These are phyloP conservation scores for Drosophila sucinea DNA, from an alignment of 1,140 invertebrate genomes.

Conservation along the genomic window DNA sequence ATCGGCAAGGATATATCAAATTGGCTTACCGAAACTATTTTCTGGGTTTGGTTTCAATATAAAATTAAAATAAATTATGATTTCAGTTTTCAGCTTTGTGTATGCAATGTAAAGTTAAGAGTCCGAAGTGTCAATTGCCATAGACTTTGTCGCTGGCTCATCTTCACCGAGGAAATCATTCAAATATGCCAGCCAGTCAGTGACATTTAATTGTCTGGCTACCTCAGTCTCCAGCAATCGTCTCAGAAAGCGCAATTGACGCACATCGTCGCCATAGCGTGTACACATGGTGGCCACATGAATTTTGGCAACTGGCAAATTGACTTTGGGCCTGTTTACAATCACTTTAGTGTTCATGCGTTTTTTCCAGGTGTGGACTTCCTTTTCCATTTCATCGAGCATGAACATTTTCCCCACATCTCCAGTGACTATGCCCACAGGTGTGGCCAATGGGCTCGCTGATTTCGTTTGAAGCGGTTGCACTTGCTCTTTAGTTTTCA, in stretches of 20 bases:
- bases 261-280: slow-evolving; percentile 52
- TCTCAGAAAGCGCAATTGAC: slow-evolving; percentile 51
- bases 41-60: neutral
- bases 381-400: slow-evolving; percentile 63
- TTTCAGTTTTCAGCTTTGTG: neutral
- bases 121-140: neutral
- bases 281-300: slow-evolving; percentile 42
- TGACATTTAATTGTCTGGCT: slow-evolving; percentile 33
- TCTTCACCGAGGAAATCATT: slow-evolving; percentile 53
- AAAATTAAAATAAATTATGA: neutral
- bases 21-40: neutral
- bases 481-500: slow-evolving; percentile 47
- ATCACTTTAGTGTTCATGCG: slow-evolving; percentile 56
- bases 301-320: slow-evolving; percentile 57
- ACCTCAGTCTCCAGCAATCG: slow-evolving; percentile 31
- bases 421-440: slow-evolving; percentile 48
- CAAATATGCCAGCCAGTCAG: slow-evolving; percentile 50
- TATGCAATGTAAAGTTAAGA: neutral
- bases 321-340: slow-evolving; percentile 46
- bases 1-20: neutral
- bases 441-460: slow-evolving; percentile 52
- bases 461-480: slow-evolving; percentile 49
- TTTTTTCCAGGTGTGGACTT: slow-evolving; percentile 60
- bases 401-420: slow-evolving; percentile 59
- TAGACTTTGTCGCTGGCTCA: slow-evolving; percentile 18